These are phyloP conservation scores for Mesocentrotus franciscanus DNA, from an alignment of 53 echinoderm and acorn worm species.

Conservation along the genomic window DNA sequence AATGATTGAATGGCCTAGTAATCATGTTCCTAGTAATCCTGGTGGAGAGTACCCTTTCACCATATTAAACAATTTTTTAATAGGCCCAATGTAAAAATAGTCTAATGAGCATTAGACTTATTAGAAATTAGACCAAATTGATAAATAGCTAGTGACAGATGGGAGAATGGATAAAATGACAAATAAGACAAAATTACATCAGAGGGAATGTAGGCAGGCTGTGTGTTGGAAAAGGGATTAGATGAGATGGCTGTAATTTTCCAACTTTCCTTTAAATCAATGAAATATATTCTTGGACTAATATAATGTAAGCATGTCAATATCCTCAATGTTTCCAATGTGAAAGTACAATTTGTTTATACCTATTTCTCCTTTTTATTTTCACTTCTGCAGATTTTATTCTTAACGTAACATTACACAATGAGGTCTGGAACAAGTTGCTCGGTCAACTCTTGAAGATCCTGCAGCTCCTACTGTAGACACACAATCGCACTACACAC, in stretches of 20 bases:
- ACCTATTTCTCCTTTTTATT: not conserved
- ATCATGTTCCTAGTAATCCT: too few species aligned
- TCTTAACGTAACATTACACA: not conserved
- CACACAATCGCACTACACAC: not conserved
- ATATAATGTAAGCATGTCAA: not conserved
- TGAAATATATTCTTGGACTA: not conserved
- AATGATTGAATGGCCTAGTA: too few species aligned
- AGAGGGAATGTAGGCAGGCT: not conserved
- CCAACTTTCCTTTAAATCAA: not conserved
- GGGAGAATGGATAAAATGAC: too few species aligned
- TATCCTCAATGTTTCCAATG: not conserved
- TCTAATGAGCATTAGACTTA: too few species aligned
- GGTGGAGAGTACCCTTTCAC: too few species aligned
- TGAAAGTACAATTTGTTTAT: not conserved
- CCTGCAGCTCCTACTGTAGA: not conserved
- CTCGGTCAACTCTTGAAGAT: not conserved
- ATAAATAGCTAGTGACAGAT: too few species aligned
- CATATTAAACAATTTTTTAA: too few species aligned
- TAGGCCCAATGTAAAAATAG: too few species aligned
- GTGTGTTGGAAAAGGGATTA: not conserved
- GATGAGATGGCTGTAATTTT: not conserved
- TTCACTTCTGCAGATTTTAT: constrained; percentile 1
- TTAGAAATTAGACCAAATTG: too few species aligned
- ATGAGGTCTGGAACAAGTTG: not conserved
- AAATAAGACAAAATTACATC: too few species aligned